Evolutionary conservation across 2,797 vertebrate genomes (phyloP).

Genomic region (Tragopan temminckii): DNA sequence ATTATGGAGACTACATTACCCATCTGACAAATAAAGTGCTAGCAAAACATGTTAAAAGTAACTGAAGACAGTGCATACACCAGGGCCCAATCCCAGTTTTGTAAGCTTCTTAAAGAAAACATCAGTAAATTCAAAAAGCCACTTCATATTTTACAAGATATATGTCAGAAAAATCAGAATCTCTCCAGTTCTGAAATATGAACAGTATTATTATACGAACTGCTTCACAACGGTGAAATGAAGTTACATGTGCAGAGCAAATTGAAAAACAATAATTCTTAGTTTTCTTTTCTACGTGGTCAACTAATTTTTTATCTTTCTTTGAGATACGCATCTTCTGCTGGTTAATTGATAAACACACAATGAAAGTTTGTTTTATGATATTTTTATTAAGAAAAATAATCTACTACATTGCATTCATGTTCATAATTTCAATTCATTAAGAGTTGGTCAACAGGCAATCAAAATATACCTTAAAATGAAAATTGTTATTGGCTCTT

Average conservation of each 20-base stretch:
- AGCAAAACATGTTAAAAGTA: background rate
- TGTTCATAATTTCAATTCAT: background rate
- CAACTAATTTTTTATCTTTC: background rate
- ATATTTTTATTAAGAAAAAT: background rate
- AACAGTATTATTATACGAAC: background rate
- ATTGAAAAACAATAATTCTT: background rate
- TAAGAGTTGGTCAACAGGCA: background rate
- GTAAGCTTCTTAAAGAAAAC: background rate
- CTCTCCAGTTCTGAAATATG: background rate
- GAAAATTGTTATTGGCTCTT: background rate
- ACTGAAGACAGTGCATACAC: background rate
- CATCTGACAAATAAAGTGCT: background rate
- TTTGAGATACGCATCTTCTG: background rate
- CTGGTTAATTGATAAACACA: background rate
- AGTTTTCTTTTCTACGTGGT: background rate
- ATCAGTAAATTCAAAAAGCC: background rate
- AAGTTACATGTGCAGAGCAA: background rate
- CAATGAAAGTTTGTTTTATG: background rate
- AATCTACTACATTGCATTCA: background rate
- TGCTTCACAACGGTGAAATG: background rate
- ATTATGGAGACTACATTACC: background rate
- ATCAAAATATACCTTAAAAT: background rate
- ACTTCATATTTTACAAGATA: background rate
- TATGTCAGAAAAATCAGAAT: background rate
- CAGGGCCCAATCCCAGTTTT: background rate